Conservation (phyloP, 1,140 invertebrate genomes). For the Drosophila bipectinata region DNA sequence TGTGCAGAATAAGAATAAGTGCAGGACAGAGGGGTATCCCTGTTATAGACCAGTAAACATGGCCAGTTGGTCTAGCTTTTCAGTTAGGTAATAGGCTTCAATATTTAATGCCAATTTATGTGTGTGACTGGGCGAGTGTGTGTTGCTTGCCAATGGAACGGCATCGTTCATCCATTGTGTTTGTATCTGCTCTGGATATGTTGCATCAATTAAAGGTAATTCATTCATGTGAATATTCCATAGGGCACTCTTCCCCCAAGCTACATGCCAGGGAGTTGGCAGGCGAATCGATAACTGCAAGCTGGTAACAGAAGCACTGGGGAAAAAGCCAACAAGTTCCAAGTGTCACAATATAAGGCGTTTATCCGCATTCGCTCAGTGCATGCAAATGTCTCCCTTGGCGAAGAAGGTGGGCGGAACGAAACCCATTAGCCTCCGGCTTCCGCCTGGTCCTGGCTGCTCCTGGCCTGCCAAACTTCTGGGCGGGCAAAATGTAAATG, state of each 20-base stretch:
- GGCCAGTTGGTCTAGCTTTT: slow-evolving; percentile 55
- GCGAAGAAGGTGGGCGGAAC: slow-evolving; percentile 19
- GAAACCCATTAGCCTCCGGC: slow-evolving; percentile 44
- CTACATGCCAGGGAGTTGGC: slow-evolving; percentile 9
- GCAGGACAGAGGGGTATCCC: slow-evolving; percentile 6
- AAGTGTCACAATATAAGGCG: too few species aligned
- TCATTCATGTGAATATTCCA: slow-evolving; percentile 77
- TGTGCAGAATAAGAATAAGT: not conserved
- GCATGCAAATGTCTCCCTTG: slow-evolving; percentile 25
- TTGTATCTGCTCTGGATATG: slow-evolving; percentile 46
- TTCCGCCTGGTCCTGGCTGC: slow-evolving; percentile 2
- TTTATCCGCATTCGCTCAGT: slow-evolving; percentile 13
- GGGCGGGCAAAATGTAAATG: slow-evolving; percentile 37
- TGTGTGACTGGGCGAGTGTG: slow-evolving; percentile 25
- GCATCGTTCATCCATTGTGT: slow-evolving; percentile 13
- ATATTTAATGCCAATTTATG: slow-evolving; percentile 81
- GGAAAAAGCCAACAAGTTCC: not conserved
- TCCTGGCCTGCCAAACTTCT: slow-evolving; percentile 26
- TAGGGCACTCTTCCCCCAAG: slow-evolving; percentile 38
- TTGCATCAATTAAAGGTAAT: slow-evolving; percentile 80
- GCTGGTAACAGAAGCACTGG: slow-evolving; percentile 4
- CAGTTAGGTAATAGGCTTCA: slow-evolving; percentile 65
- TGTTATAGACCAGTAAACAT: slow-evolving; percentile 27
- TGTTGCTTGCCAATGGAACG: slow-evolving; percentile 1
- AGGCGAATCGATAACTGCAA: slow-evolving; percentile 25